phyloP scores from a whole-genome alignment of 2,113 vertebrate genomes.

The Aepyceros melampus region DNA sequence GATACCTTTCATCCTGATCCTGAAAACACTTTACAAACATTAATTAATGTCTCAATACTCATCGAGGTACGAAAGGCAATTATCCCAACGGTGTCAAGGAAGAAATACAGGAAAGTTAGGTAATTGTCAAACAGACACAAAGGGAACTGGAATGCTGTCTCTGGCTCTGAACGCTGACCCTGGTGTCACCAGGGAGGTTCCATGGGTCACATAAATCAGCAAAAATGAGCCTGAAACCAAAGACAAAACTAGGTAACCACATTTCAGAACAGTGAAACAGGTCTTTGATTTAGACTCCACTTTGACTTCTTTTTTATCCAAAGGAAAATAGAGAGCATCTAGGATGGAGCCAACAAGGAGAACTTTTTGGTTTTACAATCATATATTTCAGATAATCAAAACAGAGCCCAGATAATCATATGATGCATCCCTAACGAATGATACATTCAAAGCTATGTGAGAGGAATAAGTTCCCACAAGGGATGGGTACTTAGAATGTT shows the following conservation, averaged over 20 bases:
- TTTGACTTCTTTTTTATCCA: conserved; percentile 18
- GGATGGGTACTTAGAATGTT: background rate
- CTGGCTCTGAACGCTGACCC: background rate
- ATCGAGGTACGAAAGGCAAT: conserved; percentile 51
- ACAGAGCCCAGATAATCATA: background rate
- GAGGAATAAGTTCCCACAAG: background rate
- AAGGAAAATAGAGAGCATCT: background rate
- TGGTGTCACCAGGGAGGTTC: background rate
- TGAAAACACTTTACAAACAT: conserved; percentile 72
- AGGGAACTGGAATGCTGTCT: background rate
- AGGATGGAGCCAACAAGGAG: background rate
- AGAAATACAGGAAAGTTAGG: conserved; percentile 55
- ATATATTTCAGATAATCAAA: background rate
- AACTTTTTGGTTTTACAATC: background rate
- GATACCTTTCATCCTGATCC: conserved; percentile 64
- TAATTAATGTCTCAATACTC: conserved; percentile 66
- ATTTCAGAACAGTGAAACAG: background rate
- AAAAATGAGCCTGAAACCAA: background rate
- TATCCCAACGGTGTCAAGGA: conserved; percentile 54
- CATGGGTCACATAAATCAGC: background rate
- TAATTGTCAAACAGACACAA: conserved; percentile 53
- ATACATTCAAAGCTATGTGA: background rate
- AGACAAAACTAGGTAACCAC: background rate
- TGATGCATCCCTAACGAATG: background rate
- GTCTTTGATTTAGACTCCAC: background rate